A percentile compares a stretch with the other conserved stretches of the same genome.
These are phyloP conservation scores for Monochamus saltuarius DNA, from an alignment of 1,140 invertebrate species.

Conservation along the genomic window DNA sequence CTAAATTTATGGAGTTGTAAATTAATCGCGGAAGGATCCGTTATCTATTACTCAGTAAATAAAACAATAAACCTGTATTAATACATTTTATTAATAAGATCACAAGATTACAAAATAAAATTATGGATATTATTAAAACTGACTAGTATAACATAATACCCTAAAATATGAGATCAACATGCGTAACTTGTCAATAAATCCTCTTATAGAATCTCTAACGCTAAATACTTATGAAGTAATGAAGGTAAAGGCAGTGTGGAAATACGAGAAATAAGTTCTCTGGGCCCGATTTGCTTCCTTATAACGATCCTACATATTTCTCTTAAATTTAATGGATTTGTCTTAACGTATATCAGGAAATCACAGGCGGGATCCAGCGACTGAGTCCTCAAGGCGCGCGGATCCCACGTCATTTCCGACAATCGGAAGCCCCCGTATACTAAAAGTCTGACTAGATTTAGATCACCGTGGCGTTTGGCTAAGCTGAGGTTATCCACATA, in stretches of 20 bases:
- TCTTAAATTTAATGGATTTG: conserved; percentile 52
- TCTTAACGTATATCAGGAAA: conserved; percentile 47
- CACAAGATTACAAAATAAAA: no score
- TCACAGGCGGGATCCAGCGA: conserved; percentile 40
- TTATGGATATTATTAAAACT: no score
- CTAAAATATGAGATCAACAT: no score
- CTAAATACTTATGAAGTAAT: conserved; percentile 42
- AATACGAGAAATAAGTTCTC: conserved; percentile 45
- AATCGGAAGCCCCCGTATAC: conserved; percentile 23
- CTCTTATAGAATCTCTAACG: conserved; percentile 40
- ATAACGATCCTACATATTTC: conserved; percentile 54
- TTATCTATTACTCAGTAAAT: no score
- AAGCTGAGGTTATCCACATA: conserved; percentile 52
- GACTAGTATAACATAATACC: no score
- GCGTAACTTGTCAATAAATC: no score
- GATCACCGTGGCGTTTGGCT: conserved; percentile 50
- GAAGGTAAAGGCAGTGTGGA: conserved; percentile 48
- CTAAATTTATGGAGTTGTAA: no score
- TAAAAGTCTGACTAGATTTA: conserved; percentile 40
- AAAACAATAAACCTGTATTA: no score
- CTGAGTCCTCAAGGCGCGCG: conserved; percentile 40
- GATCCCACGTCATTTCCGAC: conserved; percentile 39
- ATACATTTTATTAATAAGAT: no score
- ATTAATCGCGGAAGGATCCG: no score
- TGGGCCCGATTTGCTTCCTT: conserved; percentile 41